Evolutionary conservation across 2,888 invertebrate species (phyloP), one percentile per base, ranked within the genome.

Genomic region (Pomacea canaliculata): DNA sequence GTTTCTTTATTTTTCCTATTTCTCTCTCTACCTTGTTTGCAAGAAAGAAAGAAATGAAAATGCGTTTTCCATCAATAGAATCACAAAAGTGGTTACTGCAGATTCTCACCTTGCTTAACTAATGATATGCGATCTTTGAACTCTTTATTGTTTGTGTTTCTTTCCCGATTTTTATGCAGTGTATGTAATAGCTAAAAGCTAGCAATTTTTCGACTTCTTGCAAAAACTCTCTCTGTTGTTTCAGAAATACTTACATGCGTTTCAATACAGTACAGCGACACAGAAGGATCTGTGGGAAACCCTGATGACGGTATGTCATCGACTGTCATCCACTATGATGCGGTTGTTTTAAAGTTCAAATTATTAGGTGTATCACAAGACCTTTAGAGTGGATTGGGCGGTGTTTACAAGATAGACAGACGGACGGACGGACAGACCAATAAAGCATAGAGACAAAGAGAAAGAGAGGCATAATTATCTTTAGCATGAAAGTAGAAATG

Each of bases 221-320:
- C 37, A 37, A 37, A 5, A 37, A 37, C n/a, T 37, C 37, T 37
- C 5, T 37, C 1, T 37, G 2, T 8, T 56, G 51, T 68, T 27
- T 8, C 79, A 81, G 81, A 92, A 92, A 0, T 81, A 79, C 56
- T 67, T 81, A 46, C 63, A 46, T 1, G 60, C 49, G 9, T 60
- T 37, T 7, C 13, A 71, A 16, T 81, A 76, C 65, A 66, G 46
- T 8, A 76, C 78, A 16, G 81, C 78, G 3, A 74, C 76, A 13
- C 79, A 81, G 19, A 92, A 95, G 85, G 96, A 96, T 87, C 92
- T 96, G 0, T 96, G 96, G 96, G 92, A 93, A 67, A 93, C 93
- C 62, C 92, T 95, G 79, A 94, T 93, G 78, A 92, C 93, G 86
- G 95, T 86, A 77, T 27, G 71, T 60, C 1, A 10, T 12, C 18